Base-by-base conservation (phyloP, 2,888 invertebrate genomes). In the Clivina fossor region DNA sequence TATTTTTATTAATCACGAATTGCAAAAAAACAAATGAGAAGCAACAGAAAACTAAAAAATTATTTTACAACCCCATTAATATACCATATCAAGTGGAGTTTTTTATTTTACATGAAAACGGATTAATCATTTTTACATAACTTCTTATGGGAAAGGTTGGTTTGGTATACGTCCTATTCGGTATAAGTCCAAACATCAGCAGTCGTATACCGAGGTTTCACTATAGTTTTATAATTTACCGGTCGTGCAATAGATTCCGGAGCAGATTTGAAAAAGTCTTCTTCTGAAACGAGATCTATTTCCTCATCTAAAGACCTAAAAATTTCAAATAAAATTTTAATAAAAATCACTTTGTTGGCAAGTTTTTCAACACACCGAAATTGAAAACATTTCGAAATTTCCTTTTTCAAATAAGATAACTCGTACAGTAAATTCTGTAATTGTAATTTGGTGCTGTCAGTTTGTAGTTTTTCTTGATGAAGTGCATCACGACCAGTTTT, bases 341-440 rank as follows among this genome's bases (percentile, higher is more conserved):
- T 58, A 41, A 32, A 35, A 26, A 40, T 57, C 33, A 51, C 18
- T 47, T n/a, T 41, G 13, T 16, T 18, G 8, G 20, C n/a, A 8
- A 7, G 4, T 40, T 22, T 11, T 40, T 7, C 4, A 35, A 64
- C 79, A 70, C 73, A 86, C 85, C 93, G 95, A 70, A 95, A 96
- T 69, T 95, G 92, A 57, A 93, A 80, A 69, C 96, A 96, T 68
- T 93, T 93, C 15, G 89, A 85, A n/a, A 93, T 93, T 80, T 97
- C 96, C 64, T 93, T 92, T 63, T 93, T 88, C 15, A 97, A 78
- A 76, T 97, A 94, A 69, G 92, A 88, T 5, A 91, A 87, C 79
- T 97, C 97, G 71, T 97, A 97, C 3, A 95, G 76, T 46, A 97
- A 79, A 76, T 97, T 97, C 74, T 97, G 95, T 50, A 95, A 78